Conservation (phyloP, 2,113 vertebrate genomes). For the Cranoglanis bouderius region DNA sequence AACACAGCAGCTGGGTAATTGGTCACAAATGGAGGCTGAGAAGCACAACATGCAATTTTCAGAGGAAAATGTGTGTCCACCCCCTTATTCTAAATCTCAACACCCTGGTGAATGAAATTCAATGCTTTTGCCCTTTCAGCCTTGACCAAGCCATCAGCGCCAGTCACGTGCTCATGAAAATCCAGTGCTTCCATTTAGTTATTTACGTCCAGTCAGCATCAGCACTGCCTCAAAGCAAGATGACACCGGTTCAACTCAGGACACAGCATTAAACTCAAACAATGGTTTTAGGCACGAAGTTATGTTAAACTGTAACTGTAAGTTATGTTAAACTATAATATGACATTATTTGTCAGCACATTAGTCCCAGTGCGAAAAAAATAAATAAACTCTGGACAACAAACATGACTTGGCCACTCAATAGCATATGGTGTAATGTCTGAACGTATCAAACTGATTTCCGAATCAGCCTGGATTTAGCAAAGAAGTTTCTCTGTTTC, state of each 20-base stretch:
- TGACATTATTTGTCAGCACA: not conserved
- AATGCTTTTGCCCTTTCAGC: conserved; percentile 16
- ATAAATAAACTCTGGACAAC: not conserved
- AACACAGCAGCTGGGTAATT: not conserved
- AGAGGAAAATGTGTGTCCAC: not conserved
- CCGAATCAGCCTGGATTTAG: too few species aligned
- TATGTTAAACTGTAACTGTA: not conserved
- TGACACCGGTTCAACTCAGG: not conserved
- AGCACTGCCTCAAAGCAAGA: not conserved
- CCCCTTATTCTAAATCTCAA: not conserved
- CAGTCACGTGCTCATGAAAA: conserved; percentile 21
- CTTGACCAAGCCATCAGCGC: not conserved
- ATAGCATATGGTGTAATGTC: too few species aligned
- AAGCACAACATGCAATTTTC: conserved; percentile 9
- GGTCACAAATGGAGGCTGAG: not conserved
- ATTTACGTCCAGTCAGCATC: conserved; percentile 8
- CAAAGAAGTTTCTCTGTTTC: too few species aligned
- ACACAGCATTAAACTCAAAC: not conserved
- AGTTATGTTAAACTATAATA: not conserved
- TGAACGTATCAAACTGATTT: too few species aligned
- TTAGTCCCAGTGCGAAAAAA: not conserved
- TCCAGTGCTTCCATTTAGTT: not conserved
- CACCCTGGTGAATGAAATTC: conserved; percentile 3
- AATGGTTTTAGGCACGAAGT: not conserved
- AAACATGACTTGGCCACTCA: not conserved